phyloP scores from a whole-genome alignment of 2,888 invertebrate species.

The Glyphotaelius pellucidus region DNA sequence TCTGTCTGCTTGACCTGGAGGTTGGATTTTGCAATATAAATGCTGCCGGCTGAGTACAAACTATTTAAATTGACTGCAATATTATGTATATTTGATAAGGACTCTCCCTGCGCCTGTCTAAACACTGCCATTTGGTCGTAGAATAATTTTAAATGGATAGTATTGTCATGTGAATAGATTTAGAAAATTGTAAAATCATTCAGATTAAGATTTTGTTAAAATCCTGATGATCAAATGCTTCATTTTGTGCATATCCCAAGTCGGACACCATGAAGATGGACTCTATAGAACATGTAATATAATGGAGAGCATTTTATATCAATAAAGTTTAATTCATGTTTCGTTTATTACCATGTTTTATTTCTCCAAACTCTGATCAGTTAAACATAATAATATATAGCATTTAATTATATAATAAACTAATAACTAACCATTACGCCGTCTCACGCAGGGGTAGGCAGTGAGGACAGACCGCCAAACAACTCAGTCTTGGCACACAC shows the following conservation, averaged over 20 bases:
- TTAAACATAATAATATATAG: not conserved
- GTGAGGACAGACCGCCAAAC: too few species aligned
- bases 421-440: not conserved
- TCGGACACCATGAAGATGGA: slow-evolving; percentile 37
- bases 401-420: not conserved
- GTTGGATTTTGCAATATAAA: not conserved
- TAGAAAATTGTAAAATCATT: slow-evolving; percentile 48
- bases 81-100: slow-evolving; percentile 2
- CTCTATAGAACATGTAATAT: slow-evolving; percentile 46
- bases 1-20: not conserved
- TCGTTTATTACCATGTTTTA: slow-evolving; percentile 57
- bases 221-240: slow-evolving; percentile 54
- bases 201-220: slow-evolving; percentile 37
- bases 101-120: slow-evolving; percentile 27
- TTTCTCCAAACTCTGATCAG: not conserved
- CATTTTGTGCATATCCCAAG: slow-evolving; percentile 58
- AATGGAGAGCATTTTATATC: slow-evolving; percentile 63
- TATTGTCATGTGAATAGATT: slow-evolving; percentile 60
- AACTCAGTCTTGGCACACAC: too few species aligned
- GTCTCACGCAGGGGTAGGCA: too few species aligned
- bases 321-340: slow-evolving; percentile 66
- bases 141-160: slow-evolving; percentile 45
- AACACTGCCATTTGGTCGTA: slow-evolving; percentile 49
- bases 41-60: not conserved
- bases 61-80: slow-evolving; percentile 2